Percentiles rank a stretch among this genome's conserved stretches.
Conservation (phyloP, 2,888 invertebrate genomes). For the Stratiomys singularior region DNA sequence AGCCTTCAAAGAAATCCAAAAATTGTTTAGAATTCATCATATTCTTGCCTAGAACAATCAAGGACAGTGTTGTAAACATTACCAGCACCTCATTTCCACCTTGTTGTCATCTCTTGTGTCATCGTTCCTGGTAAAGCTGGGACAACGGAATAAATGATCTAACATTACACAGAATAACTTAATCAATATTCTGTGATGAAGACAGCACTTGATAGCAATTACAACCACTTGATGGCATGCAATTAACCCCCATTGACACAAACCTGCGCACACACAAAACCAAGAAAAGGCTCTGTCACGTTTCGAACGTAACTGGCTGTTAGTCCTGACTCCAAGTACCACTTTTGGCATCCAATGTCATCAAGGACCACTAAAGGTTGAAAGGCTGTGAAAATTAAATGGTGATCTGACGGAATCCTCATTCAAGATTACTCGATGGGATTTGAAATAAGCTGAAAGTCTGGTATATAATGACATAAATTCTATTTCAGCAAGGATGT, state of each 20-base stretch:
- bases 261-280: not conserved
- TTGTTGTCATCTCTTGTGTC: not conserved
- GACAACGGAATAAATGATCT: not conserved
- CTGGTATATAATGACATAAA: not conserved
- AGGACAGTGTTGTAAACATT: not conserved
- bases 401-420: not conserved
- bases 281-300: conserved; percentile 10
- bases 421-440: not conserved
- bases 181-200: conserved; percentile 21
- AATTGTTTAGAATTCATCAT: not conserved
- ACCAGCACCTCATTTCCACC: not conserved
- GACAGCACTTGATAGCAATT: conserved; percentile 30
- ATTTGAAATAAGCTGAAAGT: not conserved
- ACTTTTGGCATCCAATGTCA: not conserved
- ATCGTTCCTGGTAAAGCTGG: not conserved
- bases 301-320: not conserved
- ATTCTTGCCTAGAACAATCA: not conserved
- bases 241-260: conserved; percentile 22
- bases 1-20: not conserved
- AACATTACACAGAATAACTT: not conserved
- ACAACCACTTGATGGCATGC: not conserved
- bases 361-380: not conserved
- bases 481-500: not conserved
- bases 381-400: conserved; percentile 15
- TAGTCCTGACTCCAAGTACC: not conserved